Evolutionary conservation across 2,113 vertebrate genomes (phyloP).

Genomic region (Odocoileus virginianus): DNA sequence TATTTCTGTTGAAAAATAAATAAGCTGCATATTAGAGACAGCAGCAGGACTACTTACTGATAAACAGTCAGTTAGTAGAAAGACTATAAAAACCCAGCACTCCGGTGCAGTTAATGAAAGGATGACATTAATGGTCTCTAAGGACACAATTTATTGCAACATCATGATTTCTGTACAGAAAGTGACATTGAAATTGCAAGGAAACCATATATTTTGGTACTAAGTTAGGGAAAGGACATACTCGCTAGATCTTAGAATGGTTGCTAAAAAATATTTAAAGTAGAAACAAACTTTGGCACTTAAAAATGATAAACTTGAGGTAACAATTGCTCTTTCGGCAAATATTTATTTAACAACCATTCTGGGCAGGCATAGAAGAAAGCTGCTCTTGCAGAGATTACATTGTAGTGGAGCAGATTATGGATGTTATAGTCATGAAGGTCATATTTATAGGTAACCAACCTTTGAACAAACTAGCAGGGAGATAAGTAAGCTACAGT

Average conservation of each 20-base stretch:
- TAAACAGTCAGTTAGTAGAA: background rate
- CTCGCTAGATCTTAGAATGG: background rate
- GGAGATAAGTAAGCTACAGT: background rate
- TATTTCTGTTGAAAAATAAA: constrained; percentile 12
- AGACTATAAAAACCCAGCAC: constrained; percentile 19
- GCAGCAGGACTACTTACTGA: background rate
- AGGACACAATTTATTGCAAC: constrained; percentile 41
- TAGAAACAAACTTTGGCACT: background rate
- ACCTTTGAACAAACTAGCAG: background rate
- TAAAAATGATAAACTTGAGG: background rate
- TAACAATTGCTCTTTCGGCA: background rate
- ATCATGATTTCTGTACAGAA: constrained; percentile 33
- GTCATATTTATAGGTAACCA: background rate
- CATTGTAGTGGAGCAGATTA: background rate
- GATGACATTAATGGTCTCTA: constrained; percentile 31
- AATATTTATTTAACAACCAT: background rate
- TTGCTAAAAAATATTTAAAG: constrained; percentile 25
- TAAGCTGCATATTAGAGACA: background rate
- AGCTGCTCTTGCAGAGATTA: background rate
- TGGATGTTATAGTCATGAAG: background rate
- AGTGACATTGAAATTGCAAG: background rate
- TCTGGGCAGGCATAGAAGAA: background rate
- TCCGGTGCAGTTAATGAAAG: constrained; percentile 2
- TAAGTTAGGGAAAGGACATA: background rate
- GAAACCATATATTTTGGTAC: constrained; percentile 1